Base-by-base conservation (phyloP, 2,888 invertebrate species). In the Capitulum mitella region DNA sequence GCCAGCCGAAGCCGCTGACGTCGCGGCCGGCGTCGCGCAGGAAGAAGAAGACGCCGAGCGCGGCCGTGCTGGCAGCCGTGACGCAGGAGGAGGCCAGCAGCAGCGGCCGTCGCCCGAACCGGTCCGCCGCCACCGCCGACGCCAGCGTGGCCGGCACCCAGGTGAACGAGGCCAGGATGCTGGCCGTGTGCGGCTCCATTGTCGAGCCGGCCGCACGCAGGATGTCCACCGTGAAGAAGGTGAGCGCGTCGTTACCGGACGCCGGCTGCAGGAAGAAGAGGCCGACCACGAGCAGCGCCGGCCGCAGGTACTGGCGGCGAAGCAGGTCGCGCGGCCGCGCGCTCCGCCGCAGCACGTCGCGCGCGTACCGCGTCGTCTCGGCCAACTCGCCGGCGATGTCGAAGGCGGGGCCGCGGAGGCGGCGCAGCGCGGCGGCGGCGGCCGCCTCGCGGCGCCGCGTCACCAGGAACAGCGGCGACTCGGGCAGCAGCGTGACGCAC, bases 201-300 rank as follows among this genome's bases (percentile, higher is more conserved):
- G 89, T 89, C 83, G 93, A 93, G 48, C 94, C 94, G 34, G 96
- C 92, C 85, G 90, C 90, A 78, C 86, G 83, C 86, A 97, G 97
- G 81, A 98, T 97, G 75, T 88, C 87, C 14, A 91, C 91, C 10
- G 95, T 93, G 84, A 97, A 97, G 86, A 97, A 97, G 84, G 97
- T 94, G 51, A 98, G 92, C 19, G 96, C 97, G 85, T 97, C 97
- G 82, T 97, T 97, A 64, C 97, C 97, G 84, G 93, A 93, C 83
- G 95, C 87, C 86, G 98, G 97, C 88, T 98, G 97, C 87, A 97
- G 96, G 83, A 95, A 90, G 97, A 97, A 97, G 78, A 98, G 88
- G 0, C 93, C 92, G 37, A 97, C 86, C 0, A 93, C 91, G 82
- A 97, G 93, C 3, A 91, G 85, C 61, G 97, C 86, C 0, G 97